A percentile compares a stretch with the other conserved stretches of the same genome.
phyloP scores from a whole-genome alignment of 1,140 invertebrate genomes.

The Parapsyche elsis region DNA sequence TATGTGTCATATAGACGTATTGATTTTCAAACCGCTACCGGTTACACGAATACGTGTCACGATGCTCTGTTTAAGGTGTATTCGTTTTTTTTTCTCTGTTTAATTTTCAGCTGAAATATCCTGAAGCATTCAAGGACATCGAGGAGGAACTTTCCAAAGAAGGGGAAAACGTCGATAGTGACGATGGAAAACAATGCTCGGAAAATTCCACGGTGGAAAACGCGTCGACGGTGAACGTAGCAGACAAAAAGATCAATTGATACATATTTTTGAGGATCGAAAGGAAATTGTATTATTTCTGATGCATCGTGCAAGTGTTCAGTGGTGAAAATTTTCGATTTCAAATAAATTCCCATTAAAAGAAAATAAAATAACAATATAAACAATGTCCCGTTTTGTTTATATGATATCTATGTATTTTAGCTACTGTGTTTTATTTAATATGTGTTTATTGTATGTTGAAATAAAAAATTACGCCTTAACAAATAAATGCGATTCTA shows the following conservation, averaged over 20 bases:
- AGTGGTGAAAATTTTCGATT: neutral
- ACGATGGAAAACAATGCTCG: neutral
- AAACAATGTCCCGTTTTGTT: too few species aligned
- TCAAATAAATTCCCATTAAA: too few species aligned
- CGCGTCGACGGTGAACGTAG: neutral
- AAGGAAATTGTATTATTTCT: slow-evolving; percentile 33
- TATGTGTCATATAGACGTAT: too few species aligned
- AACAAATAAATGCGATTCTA: too few species aligned
- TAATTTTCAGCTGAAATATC: slow-evolving; percentile 47
- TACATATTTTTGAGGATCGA: slow-evolving; percentile 30
- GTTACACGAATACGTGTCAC: too few species aligned
- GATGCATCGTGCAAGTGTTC: neutral
- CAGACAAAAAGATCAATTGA: slow-evolving; percentile 34
- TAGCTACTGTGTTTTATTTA: too few species aligned
- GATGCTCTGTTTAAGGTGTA: neutral
- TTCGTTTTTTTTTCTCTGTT: slow-evolving; percentile 6
- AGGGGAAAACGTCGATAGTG: slow-evolving; percentile 14
- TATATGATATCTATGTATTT: too few species aligned
- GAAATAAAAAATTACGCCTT: too few species aligned
- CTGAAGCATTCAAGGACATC: slow-evolving; percentile 46
- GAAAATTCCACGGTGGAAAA: slow-evolving; percentile 6
- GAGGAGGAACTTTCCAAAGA: slow-evolving; percentile 4
- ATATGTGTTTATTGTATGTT: too few species aligned
- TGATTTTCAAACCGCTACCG: too few species aligned
- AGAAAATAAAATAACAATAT: too few species aligned